Evolutionary conservation across 2,888 invertebrate species (phyloP), one percentile per base, ranked within the genome.

Genomic region (Agonum fuliginosum): DNA sequence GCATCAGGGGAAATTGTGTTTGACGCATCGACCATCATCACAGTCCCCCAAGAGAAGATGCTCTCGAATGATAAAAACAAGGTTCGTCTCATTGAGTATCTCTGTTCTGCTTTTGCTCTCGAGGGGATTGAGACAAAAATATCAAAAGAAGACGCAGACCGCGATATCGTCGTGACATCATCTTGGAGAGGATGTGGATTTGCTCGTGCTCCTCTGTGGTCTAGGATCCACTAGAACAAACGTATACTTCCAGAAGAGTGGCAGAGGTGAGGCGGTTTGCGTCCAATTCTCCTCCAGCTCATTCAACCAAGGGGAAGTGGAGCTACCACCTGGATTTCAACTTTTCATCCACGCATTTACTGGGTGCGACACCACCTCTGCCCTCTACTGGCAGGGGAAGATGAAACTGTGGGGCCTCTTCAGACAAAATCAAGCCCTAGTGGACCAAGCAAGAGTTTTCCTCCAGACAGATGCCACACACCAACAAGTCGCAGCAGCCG

Each of bases 331-430:
- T 8, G 30, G 30, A 30, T 20, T 58, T 4, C 30, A 51, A 48
- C 27, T 73, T 17, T 78, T 54, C 46, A 30, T 78, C 24, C 78
- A 73, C 34, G 69, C 67, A 5, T 78, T 75, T 34, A 78, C 54
- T 67, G 74, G 54, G 19, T 75, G 75, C 75, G 78, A 78, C 24
- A 78, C 54, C 43, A 67, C 78, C 62, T 74, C 78, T 65, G 73
- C 74, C 46, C 62, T 67, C 51, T 78, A 27, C 67, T 48, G 73
- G 62, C 65, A 78, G 12, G 73, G 78, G 34, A 65, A 65, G 67
- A 74, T 8, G 0, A 78, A 74, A 20, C 14, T 74, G 54, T 34
- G 48, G 20, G 12, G 17, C 43, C 3, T 8, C 30, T 17, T 70
- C 34, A 24, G 24, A 17, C 1, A 70, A 46, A 70, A 70, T 30